Conservation (phyloP, 1,140 invertebrate species). For the Penaeus chinensis region DNA sequence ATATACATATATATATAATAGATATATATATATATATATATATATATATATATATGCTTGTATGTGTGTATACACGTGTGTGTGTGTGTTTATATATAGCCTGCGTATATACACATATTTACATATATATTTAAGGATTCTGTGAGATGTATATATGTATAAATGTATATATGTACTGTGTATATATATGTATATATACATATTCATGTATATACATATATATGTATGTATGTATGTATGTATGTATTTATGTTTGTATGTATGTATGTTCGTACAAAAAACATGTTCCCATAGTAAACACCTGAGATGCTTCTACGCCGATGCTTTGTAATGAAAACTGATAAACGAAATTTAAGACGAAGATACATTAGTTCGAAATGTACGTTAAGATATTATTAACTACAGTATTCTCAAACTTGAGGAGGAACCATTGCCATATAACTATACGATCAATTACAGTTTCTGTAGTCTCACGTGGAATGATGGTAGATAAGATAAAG, state of each 20-base stretch:
- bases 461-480: too few species aligned
- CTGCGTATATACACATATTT: conserved; percentile 6
- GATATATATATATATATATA: conserved; percentile 10
- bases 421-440: too few species aligned
- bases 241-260: not conserved
- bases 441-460: too few species aligned
- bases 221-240: conserved; percentile 1
- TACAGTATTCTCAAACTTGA: too few species aligned
- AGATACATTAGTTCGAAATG: too few species aligned
- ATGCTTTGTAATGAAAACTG: too few species aligned
- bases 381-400: too few species aligned
- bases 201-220: not conserved
- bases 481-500: too few species aligned
- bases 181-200: conserved; percentile 1
- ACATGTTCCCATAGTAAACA: not conserved
- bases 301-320: too few species aligned
- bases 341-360: too few species aligned
- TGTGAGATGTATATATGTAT: conserved; percentile 10
- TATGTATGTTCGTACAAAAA: not conserved
- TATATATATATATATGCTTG: not conserved
- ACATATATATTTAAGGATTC: conserved; percentile 12
- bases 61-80: not conserved
- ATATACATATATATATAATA: not conserved
- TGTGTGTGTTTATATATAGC: not conserved
- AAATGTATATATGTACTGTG: conserved; percentile 6